Percentiles rank a stretch among this genome's conserved stretches.
Evolutionary conservation across 2,888 invertebrate genomes (phyloP).

Genomic region (Hirtodrosophila alboralis): DNA sequence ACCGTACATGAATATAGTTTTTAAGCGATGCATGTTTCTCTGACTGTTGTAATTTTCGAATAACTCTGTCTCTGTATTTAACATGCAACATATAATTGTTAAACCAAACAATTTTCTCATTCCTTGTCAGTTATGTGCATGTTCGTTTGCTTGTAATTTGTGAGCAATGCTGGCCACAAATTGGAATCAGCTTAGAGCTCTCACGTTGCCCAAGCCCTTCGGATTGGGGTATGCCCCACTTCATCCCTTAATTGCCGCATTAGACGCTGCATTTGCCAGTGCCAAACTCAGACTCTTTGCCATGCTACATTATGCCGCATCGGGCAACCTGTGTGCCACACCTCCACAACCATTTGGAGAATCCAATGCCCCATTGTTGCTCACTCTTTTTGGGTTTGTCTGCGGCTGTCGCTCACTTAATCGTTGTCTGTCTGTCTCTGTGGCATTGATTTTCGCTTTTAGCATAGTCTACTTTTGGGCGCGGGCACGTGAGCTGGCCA

Average conservation of each 20-base stretch:
- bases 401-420: slow-evolving; percentile 71
- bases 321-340: slow-evolving; percentile 30
- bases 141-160: slow-evolving; percentile 11
- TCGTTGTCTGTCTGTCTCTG: slow-evolving; percentile 39
- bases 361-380: slow-evolving; percentile 35
- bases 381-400: slow-evolving; percentile 44
- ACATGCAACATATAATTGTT: slow-evolving; percentile 1
- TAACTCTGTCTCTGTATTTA: neutral
- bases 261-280: slow-evolving; percentile 56
- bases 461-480: slow-evolving; percentile 64
- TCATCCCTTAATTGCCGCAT: slow-evolving; percentile 62
- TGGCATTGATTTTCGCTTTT: slow-evolving; percentile 72
- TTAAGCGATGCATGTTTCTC: slow-evolving; percentile 4
- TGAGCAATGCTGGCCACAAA: slow-evolving; percentile 36
- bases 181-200: slow-evolving; percentile 45
- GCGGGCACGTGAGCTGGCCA: slow-evolving; percentile 41
- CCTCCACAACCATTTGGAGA: slow-evolving; percentile 9
- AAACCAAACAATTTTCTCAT: slow-evolving; percentile 1
- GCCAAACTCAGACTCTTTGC: slow-evolving; percentile 52
- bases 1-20: neutral
- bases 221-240: slow-evolving; percentile 2
- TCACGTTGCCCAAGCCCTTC: neutral
- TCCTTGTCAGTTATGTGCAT: slow-evolving; percentile 13
- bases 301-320: slow-evolving; percentile 37
- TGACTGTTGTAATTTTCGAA: slow-evolving; percentile 25